Base-by-base conservation (phyloP, 2,797 vertebrate genomes). In the Danio jaintianensis region DNA sequence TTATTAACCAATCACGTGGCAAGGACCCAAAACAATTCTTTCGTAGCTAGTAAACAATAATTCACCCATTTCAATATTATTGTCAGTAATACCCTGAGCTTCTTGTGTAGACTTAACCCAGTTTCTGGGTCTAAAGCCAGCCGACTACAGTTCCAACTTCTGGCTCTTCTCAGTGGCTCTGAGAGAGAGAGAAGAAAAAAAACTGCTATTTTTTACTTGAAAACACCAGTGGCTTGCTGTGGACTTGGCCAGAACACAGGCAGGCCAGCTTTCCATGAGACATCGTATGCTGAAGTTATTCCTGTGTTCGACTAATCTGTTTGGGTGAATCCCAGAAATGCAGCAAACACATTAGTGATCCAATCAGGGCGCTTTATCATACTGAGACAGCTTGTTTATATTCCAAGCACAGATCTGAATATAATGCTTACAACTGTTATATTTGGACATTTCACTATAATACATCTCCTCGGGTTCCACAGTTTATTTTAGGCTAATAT, bases 91-190 rank as follows among this genome's bases (percentile, higher is more conserved):
- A 92, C 85, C 83, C 87, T 90, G 88, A 90, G 87, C 86, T 88
- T 85, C 91, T 82, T 86, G 78, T 91, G 92, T 92, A 90, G 92
- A 92, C 85, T 89, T 91, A 93, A 93, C 90, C 90, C 89, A 92
- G 88, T 92, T 92, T 88, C 88, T 91, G 89, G 91, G 85, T 92
- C 87, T 88, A 88, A 16, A 76, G 90, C 89, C 88, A 81, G 84
- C 89, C 87, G 88, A 88, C 89, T 87, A 90, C 55, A 82, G 86
- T 85, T 91, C 85, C 79, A 76, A 69, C 78, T 66, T 50, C 71
- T 84, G 83, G 63, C 68, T 84, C 68, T 86, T 74, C 70, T 84
- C 78, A 74, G 69, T 22, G 61, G 70, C 43, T 79, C 62, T 80
- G 61, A 75, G 62, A 56, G 61, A 29, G 29, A 29, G 29, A 29